These are phyloP conservation scores for Euwallacea fornicatus DNA, from an alignment of 1,140 invertebrate genomes.

Conservation along the genomic window DNA sequence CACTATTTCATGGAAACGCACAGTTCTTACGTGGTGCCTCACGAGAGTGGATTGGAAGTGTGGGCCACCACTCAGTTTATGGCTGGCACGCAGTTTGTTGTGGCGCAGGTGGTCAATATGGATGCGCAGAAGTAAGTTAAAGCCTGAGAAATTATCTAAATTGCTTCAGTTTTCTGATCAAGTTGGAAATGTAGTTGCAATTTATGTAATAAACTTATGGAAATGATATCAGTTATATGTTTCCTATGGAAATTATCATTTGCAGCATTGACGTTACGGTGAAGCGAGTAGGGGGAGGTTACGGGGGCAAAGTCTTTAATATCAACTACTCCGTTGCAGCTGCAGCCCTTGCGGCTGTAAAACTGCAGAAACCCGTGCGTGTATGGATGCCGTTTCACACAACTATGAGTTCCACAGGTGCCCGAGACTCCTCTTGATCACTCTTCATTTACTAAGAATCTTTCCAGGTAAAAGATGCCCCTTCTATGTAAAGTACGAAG, in stretches of 20 bases:
- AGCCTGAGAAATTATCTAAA: neutral
- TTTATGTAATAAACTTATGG: too few relatives aligned
- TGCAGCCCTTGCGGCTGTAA: slow-evolving; percentile 60
- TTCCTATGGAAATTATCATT: too few relatives aligned
- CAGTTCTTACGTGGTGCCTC: slow-evolving; percentile 62
- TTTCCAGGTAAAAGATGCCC: slow-evolving; percentile 60
- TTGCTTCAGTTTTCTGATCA: neutral
- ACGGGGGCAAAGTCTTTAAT: slow-evolving; percentile 65
- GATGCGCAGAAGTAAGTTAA: slow-evolving; percentile 3
- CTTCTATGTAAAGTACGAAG: slow-evolving; percentile 64
- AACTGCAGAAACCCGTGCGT: slow-evolving; percentile 61
- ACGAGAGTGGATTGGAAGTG: slow-evolving; percentile 56
- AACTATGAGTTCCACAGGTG: slow-evolving; percentile 62
- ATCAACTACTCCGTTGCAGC: slow-evolving; percentile 55
- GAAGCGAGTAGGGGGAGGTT: slow-evolving; percentile 70
- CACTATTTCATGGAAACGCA: slow-evolving; percentile 69
- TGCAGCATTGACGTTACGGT: slow-evolving; percentile 45
- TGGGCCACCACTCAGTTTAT: slow-evolving; percentile 61
- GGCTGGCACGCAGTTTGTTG: neutral
- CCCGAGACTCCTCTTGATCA: too few relatives aligned
- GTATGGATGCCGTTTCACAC: slow-evolving; percentile 65
- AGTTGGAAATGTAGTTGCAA: too few relatives aligned
- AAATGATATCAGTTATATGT: too few relatives aligned
- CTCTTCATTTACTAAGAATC: slow-evolving; percentile 44
- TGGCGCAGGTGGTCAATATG: slow-evolving; percentile 6